Evolutionary conservation across 2,113 vertebrate genomes (phyloP).

Genomic region (Numenius arquata): DNA sequence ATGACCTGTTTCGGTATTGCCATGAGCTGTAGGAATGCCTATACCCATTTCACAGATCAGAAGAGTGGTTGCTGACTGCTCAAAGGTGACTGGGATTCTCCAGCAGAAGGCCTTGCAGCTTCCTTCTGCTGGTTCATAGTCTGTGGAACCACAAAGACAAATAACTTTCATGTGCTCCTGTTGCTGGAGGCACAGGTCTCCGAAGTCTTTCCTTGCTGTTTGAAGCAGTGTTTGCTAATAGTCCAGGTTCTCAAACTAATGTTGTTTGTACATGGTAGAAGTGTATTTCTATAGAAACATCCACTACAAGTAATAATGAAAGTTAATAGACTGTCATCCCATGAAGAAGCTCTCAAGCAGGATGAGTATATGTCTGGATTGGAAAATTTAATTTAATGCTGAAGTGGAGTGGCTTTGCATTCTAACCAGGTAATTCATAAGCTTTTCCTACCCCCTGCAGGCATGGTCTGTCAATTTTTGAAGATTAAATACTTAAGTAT

Average conservation of each 20-base stretch:
- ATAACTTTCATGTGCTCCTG: background rate
- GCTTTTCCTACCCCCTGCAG: background rate
- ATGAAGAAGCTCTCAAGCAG: background rate
- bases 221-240: background rate
- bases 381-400: conserved; percentile 7
- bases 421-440: conserved; percentile 4
- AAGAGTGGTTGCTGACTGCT: background rate
- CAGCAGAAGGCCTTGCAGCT: background rate
- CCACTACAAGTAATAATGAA: background rate
- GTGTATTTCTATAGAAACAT: background rate
- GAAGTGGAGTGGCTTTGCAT: background rate
- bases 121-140: background rate
- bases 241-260: background rate
- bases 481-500: background rate
- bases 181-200: background rate
- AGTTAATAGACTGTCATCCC: background rate
- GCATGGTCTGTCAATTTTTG: background rate
- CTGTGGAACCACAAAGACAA: background rate
- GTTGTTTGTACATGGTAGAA: background rate
- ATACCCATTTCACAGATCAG: background rate
- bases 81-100: background rate
- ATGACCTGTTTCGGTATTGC: background rate
- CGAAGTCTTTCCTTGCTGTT: background rate
- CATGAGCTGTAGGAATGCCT: background rate
- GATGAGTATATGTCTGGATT: background rate